These are phyloP conservation scores for Drosophila lacertosa DNA, from an alignment of 1,140 invertebrate genomes.

Conservation along the genomic window DNA sequence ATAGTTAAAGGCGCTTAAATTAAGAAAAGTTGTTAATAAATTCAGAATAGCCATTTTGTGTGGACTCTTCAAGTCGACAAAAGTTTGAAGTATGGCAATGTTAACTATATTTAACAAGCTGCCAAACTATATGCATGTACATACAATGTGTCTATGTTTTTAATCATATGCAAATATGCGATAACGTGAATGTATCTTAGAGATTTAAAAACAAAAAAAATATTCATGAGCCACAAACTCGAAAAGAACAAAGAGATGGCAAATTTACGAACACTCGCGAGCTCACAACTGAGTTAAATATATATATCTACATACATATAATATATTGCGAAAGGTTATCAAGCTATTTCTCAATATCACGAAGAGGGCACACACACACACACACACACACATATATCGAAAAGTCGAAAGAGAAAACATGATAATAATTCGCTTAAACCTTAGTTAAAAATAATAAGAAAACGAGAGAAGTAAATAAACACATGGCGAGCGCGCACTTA, in stretches of 20 bases:
- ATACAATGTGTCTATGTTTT: constrained; percentile 35
- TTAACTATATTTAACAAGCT: not conserved
- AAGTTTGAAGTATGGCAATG: constrained; percentile 11
- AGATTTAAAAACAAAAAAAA: not conserved
- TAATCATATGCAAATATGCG: constrained; percentile 17
- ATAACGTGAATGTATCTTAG: not conserved
- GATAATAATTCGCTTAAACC: constrained; percentile 29
- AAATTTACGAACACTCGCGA: constrained; percentile 6
- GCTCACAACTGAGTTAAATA: constrained; percentile 9
- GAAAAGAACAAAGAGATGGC: constrained; percentile 8
- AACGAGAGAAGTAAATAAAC: constrained; percentile 2
- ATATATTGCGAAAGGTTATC: constrained; percentile 12
- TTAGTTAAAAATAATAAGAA: constrained; percentile 20
- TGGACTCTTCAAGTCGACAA: too few species aligned
- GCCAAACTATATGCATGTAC: constrained; percentile 8
- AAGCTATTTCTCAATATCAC: constrained; percentile 5
- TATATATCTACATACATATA: constrained; percentile 5
- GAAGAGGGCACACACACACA: constrained; percentile 15
- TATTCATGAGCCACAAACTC: constrained; percentile 1
- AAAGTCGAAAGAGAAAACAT: constrained; percentile 17
- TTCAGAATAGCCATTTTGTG: too few species aligned
- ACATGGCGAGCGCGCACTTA: constrained; percentile 51
- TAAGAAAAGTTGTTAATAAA: not conserved
- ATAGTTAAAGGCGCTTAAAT: too few species aligned
- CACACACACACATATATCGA: constrained; percentile 2